These are phyloP conservation scores for Melitaea athalia DNA, from an alignment of 2,888 invertebrate genomes.

Conservation along the genomic window DNA sequence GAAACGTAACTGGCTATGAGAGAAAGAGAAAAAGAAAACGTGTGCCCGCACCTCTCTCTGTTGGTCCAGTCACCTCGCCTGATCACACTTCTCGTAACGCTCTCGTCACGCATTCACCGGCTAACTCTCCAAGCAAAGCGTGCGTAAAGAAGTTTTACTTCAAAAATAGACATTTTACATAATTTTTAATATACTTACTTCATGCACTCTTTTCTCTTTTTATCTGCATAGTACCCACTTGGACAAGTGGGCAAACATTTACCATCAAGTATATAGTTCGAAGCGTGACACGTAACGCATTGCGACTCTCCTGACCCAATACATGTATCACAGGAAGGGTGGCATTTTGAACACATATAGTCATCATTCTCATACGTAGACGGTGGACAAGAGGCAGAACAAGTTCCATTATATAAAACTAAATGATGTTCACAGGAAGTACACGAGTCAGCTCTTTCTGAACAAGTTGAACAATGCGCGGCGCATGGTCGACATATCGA, in stretches of 20 bases:
- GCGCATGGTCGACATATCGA: conserved; percentile 92
- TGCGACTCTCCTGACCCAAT: conserved; percentile 89
- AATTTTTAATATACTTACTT: conserved; percentile 61
- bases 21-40: too few species aligned
- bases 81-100: too few species aligned
- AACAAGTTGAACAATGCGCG: conserved; percentile 92
- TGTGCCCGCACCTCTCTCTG: too few species aligned
- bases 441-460: conserved; percentile 90
- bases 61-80: too few species aligned
- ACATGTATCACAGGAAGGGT: conserved; percentile 90
- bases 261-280: conserved; percentile 87
- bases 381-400: conserved; percentile 91
- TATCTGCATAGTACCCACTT: conserved; percentile 88
- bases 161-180: neutral
- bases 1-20: too few species aligned
- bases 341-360: conserved; percentile 91
- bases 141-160: neutral
- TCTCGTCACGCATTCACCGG: too few species aligned
- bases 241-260: conserved; percentile 89
- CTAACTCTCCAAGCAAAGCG: too few species aligned
- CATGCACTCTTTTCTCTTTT: conserved; percentile 90
- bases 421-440: conserved; percentile 94
- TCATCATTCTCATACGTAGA: conserved; percentile 93
- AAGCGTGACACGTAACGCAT: conserved; percentile 90
- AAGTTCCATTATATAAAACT: conserved; percentile 90